Evolutionary conservation across 2,797 vertebrate species (phyloP).

Genomic region (Tolypeutes matacus): DNA sequence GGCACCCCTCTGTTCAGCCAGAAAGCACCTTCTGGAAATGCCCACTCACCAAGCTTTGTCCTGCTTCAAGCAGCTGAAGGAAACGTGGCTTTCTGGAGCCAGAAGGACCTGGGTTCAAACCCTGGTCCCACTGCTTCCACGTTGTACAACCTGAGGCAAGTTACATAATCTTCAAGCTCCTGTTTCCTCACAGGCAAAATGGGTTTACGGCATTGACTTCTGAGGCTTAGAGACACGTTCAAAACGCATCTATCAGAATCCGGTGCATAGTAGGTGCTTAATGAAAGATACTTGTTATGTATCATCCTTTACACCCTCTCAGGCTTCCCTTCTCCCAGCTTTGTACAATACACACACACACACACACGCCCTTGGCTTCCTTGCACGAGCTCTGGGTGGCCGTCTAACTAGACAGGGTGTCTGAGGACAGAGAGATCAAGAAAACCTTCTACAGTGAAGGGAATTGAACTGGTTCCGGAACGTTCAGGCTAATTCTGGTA

Average conservation of each 20-base stretch:
- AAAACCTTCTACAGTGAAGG: neutral
- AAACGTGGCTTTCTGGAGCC: neutral
- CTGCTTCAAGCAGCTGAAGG: neutral
- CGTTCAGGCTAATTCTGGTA: neutral
- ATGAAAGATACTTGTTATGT: neutral
- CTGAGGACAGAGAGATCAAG: neutral
- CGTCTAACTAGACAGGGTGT: neutral
- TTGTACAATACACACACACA: no score
- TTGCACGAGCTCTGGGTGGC: neutral
- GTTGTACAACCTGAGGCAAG: neutral
- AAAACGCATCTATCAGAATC: neutral
- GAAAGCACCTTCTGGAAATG: neutral
- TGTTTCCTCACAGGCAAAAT: neutral
- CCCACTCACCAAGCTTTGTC: neutral
- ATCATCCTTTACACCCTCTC: neutral
- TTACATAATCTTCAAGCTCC: neutral
- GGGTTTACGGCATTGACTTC: neutral
- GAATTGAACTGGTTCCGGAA: neutral
- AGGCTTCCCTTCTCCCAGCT: neutral
- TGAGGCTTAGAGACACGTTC: neutral
- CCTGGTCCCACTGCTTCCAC: neutral
- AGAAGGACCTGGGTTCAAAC: neutral
- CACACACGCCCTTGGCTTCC: fast-evolving
- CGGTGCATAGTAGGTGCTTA: neutral
- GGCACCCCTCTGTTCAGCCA: neutral